Evolutionary conservation across 64 coral and sea anemone species (phyloP).

Genomic region (Trachythela sp.): DNA sequence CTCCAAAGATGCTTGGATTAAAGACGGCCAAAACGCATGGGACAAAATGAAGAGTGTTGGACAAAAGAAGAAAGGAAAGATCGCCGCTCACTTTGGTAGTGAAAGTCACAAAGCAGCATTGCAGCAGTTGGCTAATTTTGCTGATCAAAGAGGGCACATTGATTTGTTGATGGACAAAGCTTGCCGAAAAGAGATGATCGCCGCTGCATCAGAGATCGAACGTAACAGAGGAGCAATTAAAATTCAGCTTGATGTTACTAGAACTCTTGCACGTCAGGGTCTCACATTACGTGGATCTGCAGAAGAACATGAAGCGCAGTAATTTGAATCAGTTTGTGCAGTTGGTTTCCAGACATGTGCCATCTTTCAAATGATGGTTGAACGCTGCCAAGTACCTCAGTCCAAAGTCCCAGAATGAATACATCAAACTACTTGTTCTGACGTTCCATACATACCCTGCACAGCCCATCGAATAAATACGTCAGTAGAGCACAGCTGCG

Average conservation of each 20-base stretch:
- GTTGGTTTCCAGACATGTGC: slow-evolving; percentile 13
- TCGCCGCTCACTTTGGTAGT: neutral
- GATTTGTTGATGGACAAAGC: neutral
- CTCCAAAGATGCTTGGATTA: neutral
- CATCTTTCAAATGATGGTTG: slow-evolving; percentile 16
- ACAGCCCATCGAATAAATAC: neutral
- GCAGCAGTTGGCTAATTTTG: neutral
- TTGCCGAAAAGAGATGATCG: neutral
- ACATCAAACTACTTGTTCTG: too few species aligned
- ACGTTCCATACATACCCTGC: neutral
- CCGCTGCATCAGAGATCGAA: neutral
- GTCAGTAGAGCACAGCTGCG: slow-evolving; percentile 6
- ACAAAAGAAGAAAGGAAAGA: neutral
- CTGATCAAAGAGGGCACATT: neutral
- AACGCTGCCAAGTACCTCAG: neutral
- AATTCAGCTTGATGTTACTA: neutral
- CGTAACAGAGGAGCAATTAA: neutral
- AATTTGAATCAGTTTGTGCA: slow-evolving; percentile 32
- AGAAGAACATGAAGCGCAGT: neutral
- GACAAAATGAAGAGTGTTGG: neutral
- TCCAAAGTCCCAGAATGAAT: neutral
- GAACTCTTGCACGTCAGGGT: slow-evolving; percentile 41
- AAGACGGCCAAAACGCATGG: neutral
- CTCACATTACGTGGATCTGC: slow-evolving; percentile 2
- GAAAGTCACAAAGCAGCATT: too few species aligned